Percentiles rank a stretch among this genome's conserved stretches.
Conservation (phyloP, 2,888 invertebrate genomes). For the Eledona agricola region DNA sequence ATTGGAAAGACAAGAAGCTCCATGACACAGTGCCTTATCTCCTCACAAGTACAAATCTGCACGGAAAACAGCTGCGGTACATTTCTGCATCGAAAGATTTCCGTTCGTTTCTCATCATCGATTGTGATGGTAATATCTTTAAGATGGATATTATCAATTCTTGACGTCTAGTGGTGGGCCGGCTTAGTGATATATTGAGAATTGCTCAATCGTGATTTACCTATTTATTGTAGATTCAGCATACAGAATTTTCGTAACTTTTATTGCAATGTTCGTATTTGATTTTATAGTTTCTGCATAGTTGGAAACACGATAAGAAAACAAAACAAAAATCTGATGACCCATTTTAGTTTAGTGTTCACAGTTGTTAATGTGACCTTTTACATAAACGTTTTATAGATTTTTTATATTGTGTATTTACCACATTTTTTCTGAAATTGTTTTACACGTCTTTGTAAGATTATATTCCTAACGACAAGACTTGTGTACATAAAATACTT, state of each 20-base stretch:
- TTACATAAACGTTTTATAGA: not conserved
- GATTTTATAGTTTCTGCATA: too few species aligned
- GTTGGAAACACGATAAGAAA: too few species aligned
- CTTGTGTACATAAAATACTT: not conserved
- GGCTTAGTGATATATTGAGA: constrained; percentile 24
- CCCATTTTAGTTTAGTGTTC: not conserved
- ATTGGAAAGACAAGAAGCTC: constrained; percentile 47
- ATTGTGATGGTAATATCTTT: constrained; percentile 69
- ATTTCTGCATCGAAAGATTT: constrained; percentile 61
- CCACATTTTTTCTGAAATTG: not conserved
- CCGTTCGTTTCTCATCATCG: constrained; percentile 69
- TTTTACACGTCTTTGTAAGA: not conserved
- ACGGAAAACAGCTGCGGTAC: constrained; percentile 56
- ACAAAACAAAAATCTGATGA: not conserved
- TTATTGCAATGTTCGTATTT: too few species aligned
- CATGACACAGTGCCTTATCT: constrained; percentile 52
- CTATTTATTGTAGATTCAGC: too few species aligned
- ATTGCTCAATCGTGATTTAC: constrained; percentile 9
- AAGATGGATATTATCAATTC: constrained; percentile 63
- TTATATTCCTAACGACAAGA: constrained; percentile 4
- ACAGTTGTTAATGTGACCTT: constrained; percentile 3
- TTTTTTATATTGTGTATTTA: constrained; percentile 4
- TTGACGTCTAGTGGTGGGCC: constrained; percentile 11
- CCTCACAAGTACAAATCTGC: constrained; percentile 57
- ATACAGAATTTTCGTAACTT: too few species aligned